A percentile compares a stretch with the other conserved stretches of the same genome.
Evolutionary conservation across 1,140 invertebrate species (phyloP).

Genomic region (Papilio machaon): DNA sequence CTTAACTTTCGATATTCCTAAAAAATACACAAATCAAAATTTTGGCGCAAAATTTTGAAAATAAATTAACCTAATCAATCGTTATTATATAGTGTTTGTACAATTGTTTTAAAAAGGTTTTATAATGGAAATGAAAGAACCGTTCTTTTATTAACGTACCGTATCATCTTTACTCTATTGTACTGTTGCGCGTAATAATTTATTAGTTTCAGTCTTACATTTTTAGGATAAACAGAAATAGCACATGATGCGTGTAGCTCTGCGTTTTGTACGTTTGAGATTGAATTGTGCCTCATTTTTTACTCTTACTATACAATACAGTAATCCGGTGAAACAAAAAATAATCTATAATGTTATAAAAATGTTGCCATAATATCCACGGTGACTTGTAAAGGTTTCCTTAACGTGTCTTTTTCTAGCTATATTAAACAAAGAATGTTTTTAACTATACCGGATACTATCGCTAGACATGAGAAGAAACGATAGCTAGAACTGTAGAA

Average conservation of each 20-base stretch:
- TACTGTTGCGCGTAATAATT: slow-evolving; percentile 3
- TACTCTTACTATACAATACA: not conserved
- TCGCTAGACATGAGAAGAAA: not conserved
- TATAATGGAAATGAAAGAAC: not conserved
- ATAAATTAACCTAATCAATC: too few species aligned
- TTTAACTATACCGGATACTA: not conserved
- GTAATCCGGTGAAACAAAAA: too few species aligned
- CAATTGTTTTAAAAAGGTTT: not conserved
- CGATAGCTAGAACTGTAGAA: not conserved
- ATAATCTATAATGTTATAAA: too few species aligned
- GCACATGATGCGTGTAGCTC: not conserved
- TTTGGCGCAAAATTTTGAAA: too few species aligned
- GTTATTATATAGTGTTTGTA: too few species aligned
- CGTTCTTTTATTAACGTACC: not conserved
- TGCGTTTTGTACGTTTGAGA: not conserved
- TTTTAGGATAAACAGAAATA: slow-evolving; percentile 19
- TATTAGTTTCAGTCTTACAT: slow-evolving; percentile 10
- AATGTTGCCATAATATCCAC: too few species aligned
- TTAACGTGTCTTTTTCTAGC: too few species aligned
- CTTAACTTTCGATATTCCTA: too few species aligned
- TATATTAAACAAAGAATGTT: not conserved
- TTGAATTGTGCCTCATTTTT: not conserved
- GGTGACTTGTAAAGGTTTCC: too few species aligned
- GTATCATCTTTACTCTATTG: not conserved
- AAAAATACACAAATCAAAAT: too few species aligned